phyloP scores from a whole-genome alignment of 2,797 vertebrate species.

The Eulemur mongoz region DNA sequence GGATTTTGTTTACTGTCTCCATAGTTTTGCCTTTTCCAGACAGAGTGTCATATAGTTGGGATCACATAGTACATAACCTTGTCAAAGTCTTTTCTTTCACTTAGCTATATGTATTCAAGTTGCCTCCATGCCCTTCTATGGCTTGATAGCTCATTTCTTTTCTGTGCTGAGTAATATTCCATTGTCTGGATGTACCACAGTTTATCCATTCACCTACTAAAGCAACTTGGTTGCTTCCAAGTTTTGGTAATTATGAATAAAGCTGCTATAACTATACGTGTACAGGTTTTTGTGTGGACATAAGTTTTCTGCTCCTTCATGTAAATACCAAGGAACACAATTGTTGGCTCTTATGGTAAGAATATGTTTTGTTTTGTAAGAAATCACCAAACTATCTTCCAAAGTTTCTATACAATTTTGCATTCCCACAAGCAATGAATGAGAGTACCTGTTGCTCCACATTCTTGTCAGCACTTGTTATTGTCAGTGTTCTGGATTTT shows the following conservation, averaged over 20 bases:
- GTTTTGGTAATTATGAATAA: neutral
- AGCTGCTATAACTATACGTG: neutral
- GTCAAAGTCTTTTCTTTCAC: neutral
- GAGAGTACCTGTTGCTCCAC: neutral
- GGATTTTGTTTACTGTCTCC: neutral
- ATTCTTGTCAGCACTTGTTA: neutral
- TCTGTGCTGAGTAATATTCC: neutral
- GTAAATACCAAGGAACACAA: neutral
- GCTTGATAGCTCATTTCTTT: neutral
- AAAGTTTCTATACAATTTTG: neutral
- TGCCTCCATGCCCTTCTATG: neutral
- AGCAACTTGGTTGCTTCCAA: neutral
- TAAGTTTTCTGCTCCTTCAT: neutral
- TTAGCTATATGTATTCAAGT: neutral
- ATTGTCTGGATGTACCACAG: neutral
- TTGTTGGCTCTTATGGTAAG: neutral
- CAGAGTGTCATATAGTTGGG: neutral
- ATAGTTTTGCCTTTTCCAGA: neutral
- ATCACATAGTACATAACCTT: neutral
- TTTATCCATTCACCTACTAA: neutral
- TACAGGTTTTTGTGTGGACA: neutral
- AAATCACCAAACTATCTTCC: neutral
- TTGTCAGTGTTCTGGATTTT: neutral
- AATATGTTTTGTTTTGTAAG: neutral
- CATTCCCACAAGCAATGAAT: neutral